A percentile compares a stretch with the other conserved stretches of the same genome.
Evolutionary conservation across 2,113 vertebrate genomes (phyloP).

Genomic region (Morone saxatilis): DNA sequence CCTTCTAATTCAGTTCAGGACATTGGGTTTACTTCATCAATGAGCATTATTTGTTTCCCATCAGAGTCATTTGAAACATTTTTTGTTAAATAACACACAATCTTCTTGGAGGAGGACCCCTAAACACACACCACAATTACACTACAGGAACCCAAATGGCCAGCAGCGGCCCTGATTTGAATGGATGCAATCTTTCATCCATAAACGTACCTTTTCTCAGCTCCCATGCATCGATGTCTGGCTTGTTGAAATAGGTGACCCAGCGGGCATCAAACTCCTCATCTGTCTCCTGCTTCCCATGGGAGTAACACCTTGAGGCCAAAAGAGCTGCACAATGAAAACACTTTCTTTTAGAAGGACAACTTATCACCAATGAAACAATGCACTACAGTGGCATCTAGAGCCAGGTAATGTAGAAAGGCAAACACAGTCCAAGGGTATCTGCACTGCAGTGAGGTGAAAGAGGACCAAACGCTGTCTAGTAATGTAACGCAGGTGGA

Average conservation of each 20-base stretch:
- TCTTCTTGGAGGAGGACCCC: too few relatives aligned
- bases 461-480: slow-evolving; percentile 3
- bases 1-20: too few relatives aligned
- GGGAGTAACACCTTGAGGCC: slow-evolving; percentile 91
- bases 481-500: slow-evolving; percentile 32
- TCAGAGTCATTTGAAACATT: too few relatives aligned
- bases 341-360: background rate
- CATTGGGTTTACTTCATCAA: too few relatives aligned
- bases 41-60: too few relatives aligned
- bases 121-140: too few relatives aligned
- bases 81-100: too few relatives aligned
- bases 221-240: slow-evolving; percentile 97
- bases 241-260: slow-evolving; percentile 97
- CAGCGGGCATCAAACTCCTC: slow-evolving; percentile 99
- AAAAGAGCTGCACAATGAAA: slow-evolving; percentile 80
- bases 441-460: background rate
- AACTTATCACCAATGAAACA: background rate
- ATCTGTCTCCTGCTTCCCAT: slow-evolving; percentile 93
- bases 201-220: slow-evolving; percentile 91
- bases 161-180: too few relatives aligned
- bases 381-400: background rate
- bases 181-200: background rate
- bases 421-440: slow-evolving; percentile 18
- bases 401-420: background rate
- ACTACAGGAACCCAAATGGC: too few relatives aligned